These are phyloP conservation scores for Poicephalus meyeri DNA, from an alignment of 2,113 vertebrate species.

Conservation along the genomic window DNA sequence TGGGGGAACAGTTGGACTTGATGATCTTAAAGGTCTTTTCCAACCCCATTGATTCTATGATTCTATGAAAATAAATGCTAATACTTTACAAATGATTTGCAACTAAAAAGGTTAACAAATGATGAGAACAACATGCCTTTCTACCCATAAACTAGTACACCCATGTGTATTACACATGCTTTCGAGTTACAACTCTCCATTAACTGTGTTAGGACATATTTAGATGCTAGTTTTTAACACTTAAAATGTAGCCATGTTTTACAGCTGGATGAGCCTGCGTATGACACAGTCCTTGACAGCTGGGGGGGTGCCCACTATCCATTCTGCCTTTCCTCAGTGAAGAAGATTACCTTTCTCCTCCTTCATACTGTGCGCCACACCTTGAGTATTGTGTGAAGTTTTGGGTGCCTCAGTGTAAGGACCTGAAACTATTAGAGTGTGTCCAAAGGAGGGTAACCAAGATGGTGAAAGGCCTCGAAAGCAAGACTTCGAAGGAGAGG, in stretches of 20 bases:
- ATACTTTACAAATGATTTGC: neutral
- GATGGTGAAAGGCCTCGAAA: neutral
- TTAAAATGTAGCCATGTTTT: neutral
- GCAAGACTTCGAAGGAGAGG: neutral
- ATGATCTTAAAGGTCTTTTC: neutral
- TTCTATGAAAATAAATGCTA: neutral
- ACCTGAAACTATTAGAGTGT: neutral
- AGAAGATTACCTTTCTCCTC: neutral
- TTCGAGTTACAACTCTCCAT: neutral
- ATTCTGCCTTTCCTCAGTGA: neutral
- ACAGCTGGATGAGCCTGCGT: neutral
- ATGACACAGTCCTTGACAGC: neutral
- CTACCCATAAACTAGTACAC: neutral
- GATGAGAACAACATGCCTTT: conserved; percentile 10
- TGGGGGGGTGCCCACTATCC: neutral
- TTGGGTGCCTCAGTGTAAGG: accelerated
- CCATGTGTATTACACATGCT: neutral
- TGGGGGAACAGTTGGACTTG: neutral
- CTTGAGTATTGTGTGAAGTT: neutral
- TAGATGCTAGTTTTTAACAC: neutral
- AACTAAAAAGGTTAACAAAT: neutral
- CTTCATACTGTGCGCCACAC: neutral
- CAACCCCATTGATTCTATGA: neutral
- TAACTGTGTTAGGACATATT: neutral
- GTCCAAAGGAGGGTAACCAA: neutral